Evolutionary conservation across 2,797 vertebrate genomes (phyloP), one percentile per base, ranked within the genome.

Genomic region (Sebastes dallii): DNA sequence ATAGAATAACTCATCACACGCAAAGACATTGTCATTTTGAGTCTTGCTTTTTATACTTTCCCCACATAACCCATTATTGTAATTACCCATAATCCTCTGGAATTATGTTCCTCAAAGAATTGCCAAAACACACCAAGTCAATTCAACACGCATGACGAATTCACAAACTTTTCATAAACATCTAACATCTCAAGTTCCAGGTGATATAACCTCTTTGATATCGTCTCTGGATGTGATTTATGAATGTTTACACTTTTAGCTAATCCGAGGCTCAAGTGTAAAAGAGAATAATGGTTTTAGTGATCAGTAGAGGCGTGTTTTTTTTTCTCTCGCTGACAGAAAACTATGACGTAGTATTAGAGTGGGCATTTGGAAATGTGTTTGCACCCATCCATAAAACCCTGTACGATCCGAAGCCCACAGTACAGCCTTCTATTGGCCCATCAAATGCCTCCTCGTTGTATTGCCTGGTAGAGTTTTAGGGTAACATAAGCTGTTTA

Each of bases 81-180:
- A 85, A 90, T 86, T 70, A 83, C 82, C 84, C 81, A 78, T 81
- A 75, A 89, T 85, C 30, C 42, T 80, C 70, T 71, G 78, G 68
- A 86, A 80, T 78, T 75, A 83, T 85, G 83, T 84, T 84, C 74
- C 82, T 75, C 66, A 66, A 86, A 82, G 68, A 82, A 80, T 92
- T 92, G 91, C 90, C 91, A 94, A 94, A 93, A 82, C 71, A 70
- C 78, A 87, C 32, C 16, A 34, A 84, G 78, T 92, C 77, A 65
- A 80, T 78, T 80, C 66, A 73, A 79, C 67, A 55, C 32, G 5
- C 27, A 20, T 62, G 10, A 80, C 77, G 58, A 79, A 77, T 82
- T 78, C 42, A 68, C 72, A 77, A 74, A 60, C 65, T 50, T 14
- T 80, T 74, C 58, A 46, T 87, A 80, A 88, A 83, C 69, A 74